A percentile compares a stretch with the other conserved stretches of the same genome.
Evolutionary conservation across 2,888 invertebrate species (phyloP).

Genomic region (Microctonus brassicae): DNA sequence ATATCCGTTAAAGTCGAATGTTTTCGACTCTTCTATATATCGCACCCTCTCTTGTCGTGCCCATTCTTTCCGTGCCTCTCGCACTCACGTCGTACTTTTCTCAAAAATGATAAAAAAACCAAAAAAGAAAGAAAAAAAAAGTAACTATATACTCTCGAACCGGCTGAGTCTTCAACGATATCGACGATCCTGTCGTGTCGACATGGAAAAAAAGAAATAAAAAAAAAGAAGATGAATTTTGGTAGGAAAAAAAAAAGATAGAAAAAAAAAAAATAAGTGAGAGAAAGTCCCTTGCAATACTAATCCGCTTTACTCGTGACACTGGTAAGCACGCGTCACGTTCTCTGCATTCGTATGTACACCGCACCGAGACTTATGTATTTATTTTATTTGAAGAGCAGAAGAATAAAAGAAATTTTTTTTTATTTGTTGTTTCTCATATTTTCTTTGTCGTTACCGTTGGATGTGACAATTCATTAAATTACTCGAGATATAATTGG

Average conservation of each 20-base stretch:
- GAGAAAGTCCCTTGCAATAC: conserved; percentile 33
- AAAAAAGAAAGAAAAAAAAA: neutral
- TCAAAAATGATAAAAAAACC: neutral
- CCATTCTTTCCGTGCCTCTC: conserved; percentile 23
- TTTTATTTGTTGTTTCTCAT: neutral
- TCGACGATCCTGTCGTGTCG: conserved; percentile 22
- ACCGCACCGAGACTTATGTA: conserved; percentile 2
- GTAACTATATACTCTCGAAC: neutral
- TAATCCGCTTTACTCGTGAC: conserved; percentile 37
- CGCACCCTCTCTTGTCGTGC: conserved; percentile 23
- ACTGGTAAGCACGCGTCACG: conserved; percentile 35
- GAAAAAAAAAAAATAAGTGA: conserved; percentile 3
- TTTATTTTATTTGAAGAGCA: conserved; percentile 14
- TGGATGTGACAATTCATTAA: neutral
- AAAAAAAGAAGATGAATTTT: neutral
- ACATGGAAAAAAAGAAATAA: conserved; percentile 6
- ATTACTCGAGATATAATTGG: neutral
- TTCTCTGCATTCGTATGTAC: conserved; percentile 32
- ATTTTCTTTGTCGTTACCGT: neutral
- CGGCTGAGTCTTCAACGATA: conserved; percentile 22
- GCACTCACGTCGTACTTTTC: neutral
- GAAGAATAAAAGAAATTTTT: neutral
- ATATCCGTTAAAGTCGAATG: conserved; percentile 34
- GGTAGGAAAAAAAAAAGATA: neutral
- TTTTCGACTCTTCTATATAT: conserved; percentile 22